Conservation (phyloP, 1,140 invertebrate species). For the Zelostemma sp. region DNA sequence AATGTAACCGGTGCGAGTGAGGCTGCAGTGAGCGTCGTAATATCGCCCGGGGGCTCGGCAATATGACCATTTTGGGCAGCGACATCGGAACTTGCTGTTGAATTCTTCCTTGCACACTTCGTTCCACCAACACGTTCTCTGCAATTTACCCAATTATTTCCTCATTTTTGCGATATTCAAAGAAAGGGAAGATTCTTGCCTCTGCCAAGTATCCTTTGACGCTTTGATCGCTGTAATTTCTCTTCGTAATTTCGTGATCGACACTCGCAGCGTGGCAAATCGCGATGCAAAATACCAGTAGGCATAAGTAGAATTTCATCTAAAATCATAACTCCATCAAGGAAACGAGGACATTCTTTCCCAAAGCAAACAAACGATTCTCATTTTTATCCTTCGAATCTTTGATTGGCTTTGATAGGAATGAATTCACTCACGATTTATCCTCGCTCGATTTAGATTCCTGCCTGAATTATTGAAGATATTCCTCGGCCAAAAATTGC, state of each 20-base stretch:
- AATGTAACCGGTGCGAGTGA: constrained; percentile 91
- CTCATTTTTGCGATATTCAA: constrained; percentile 13
- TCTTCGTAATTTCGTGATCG: constrained; percentile 71
- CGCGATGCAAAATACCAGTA: constrained; percentile 36
- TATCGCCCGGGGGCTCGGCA: constrained; percentile 89
- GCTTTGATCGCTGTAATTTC: constrained; percentile 83
- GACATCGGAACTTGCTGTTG: constrained; percentile 86
- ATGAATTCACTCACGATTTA: no score
- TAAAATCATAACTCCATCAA: no score
- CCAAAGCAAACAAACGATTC: no score
- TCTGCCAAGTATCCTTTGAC: constrained; percentile 84
- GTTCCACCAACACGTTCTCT: constrained; percentile 94
- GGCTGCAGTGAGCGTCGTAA: constrained; percentile 91
- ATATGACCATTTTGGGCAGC: constrained; percentile 88
- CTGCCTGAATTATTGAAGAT: no score
- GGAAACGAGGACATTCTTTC: no score
- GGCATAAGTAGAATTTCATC: no score
- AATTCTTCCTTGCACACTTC: constrained; percentile 94
- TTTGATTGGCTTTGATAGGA: no score
- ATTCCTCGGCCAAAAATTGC: no score
- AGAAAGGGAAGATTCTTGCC: constrained; percentile 66
- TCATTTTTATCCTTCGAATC: no score
- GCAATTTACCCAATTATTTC: constrained; percentile 20
- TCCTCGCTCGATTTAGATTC: no score
- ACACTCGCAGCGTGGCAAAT: constrained; percentile 49